These are phyloP conservation scores for Dendrolimus houi DNA, from an alignment of 2,888 invertebrate genomes.

Conservation along the genomic window DNA sequence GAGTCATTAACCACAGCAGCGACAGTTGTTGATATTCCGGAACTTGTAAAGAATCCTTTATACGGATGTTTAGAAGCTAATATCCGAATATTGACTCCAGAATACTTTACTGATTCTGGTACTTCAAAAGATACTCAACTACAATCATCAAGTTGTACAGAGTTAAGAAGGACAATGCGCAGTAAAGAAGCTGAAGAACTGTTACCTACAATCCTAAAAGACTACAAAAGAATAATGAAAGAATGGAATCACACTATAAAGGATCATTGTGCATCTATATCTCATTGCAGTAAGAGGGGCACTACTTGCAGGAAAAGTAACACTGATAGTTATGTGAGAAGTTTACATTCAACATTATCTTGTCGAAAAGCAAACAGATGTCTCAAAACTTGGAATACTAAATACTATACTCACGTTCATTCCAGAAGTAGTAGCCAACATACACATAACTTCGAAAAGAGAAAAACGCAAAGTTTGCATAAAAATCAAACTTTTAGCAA, in stretches of 20 bases:
- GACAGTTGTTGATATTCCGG: slow-evolving; percentile 55
- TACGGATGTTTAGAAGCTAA: slow-evolving; percentile 56
- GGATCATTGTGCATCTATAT: slow-evolving; percentile 49
- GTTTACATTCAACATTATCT: slow-evolving; percentile 54
- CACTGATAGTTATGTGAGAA: slow-evolving; percentile 47
- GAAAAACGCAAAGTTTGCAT: slow-evolving; percentile 45
- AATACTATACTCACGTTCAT: slow-evolving; percentile 42
- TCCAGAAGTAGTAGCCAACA: slow-evolving; percentile 30
- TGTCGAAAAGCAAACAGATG: slow-evolving; percentile 44
- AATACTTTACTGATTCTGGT: slow-evolving; percentile 40
- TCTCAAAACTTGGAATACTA: slow-evolving; percentile 32
- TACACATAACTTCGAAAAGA: slow-evolving; percentile 18
- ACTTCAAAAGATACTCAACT: slow-evolving; percentile 56
- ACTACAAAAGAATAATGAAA: slow-evolving; percentile 68
- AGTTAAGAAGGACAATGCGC: slow-evolving; percentile 52
- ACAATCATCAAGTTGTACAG: slow-evolving; percentile 60
- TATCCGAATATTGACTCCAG: slow-evolving; percentile 39
- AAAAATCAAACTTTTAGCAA: slow-evolving; percentile 42
- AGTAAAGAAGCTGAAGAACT: slow-evolving; percentile 39
- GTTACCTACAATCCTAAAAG: slow-evolving; percentile 47
- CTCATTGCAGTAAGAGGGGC: slow-evolving; percentile 37
- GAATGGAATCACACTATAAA: slow-evolving; percentile 66
- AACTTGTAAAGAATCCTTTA: slow-evolving; percentile 57
- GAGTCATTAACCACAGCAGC: slow-evolving; percentile 52
- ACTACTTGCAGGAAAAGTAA: slow-evolving; percentile 42